Conservation (phyloP, 2,113 vertebrate genomes). For the Rhinolophus ferrumequinum region DNA sequence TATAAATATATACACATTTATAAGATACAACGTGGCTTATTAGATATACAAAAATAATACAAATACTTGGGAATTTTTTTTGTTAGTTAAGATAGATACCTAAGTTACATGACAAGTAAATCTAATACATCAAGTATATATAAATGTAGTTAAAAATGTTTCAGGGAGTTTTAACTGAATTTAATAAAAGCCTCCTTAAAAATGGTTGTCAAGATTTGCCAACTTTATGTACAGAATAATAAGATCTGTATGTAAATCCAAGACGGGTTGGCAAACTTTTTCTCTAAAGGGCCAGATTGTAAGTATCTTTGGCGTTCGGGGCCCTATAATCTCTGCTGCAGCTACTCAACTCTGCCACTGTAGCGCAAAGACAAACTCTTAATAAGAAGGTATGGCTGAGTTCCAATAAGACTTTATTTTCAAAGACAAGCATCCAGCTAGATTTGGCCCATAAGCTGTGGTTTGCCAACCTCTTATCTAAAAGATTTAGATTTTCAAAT, state of each 20-base stretch:
- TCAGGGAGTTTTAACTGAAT: background rate
- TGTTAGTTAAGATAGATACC: background rate
- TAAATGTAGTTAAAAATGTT: conserved; percentile 23
- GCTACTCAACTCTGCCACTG: background rate
- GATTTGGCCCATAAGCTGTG: background rate
- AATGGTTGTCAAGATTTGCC: background rate
- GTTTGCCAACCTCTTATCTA: background rate
- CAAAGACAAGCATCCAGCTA: background rate
- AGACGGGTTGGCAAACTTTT: background rate
- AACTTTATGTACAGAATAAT: background rate
- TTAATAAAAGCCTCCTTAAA: background rate
- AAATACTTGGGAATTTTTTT: conserved; percentile 33
- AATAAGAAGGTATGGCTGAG: background rate
- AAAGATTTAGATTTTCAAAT: conserved; percentile 4
- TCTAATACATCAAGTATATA: background rate
- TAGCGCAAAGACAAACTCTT: background rate
- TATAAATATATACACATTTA: background rate
- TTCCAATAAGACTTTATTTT: conserved; percentile 32
- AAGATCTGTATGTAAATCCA: background rate
- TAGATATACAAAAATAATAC: conserved; percentile 14
- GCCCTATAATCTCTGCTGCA: background rate
- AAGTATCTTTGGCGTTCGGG: background rate
- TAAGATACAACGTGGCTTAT: background rate
- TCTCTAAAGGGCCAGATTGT: background rate
- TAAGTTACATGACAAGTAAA: conserved; percentile 2